Evolutionary conservation across 1,140 invertebrate species (phyloP), one percentile per base, ranked within the genome.

Genomic region (Asobara japonica): DNA sequence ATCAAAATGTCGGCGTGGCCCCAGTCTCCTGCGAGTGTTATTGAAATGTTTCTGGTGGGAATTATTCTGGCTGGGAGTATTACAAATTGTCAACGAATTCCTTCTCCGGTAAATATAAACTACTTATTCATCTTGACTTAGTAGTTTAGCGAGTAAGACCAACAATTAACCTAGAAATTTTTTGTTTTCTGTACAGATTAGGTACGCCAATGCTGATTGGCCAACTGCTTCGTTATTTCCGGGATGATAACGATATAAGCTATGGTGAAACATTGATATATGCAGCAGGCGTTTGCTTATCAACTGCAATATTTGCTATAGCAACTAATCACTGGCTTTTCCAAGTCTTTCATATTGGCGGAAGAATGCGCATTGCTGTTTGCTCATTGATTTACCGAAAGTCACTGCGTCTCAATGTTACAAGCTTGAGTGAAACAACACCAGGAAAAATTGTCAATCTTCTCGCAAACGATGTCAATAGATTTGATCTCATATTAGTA

Each of bases 391-490:
- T 93, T 36, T 93, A 93, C 77, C 85, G 92, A 76, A 93, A 93
- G 82, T 88, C 91, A 0, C 81, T 93, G 5, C 87, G 88, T 6
- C 79, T 94, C 1, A 93, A 90, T 73, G 88, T 88, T 64, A 90
- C 89, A 0, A 91, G 94, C 0, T 76, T 96, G 29, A 91, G 91
- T 0, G 90, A 94, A 74, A 94, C 94, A 0, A 94, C 94, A 6
- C 90, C 92, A 3, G 95, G 95, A 0, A 95, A 96, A 86, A 91
- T 96, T 69, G 93, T 96, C 1, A 96, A 96, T 86, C 83, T 96
- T 3, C 88, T 96, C 56, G 94, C 94, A 1, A 96, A 95, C 80
- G 94, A 96, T 79, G 90, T 92, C 16, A 92, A 90, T 74, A 84
- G 91, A 70, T 91, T 92, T 74, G 91, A 92, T 83, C 79, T 90